Base-by-base conservation (phyloP, 2,113 vertebrate species). In the cattle (Bos taurus) region DNA sequence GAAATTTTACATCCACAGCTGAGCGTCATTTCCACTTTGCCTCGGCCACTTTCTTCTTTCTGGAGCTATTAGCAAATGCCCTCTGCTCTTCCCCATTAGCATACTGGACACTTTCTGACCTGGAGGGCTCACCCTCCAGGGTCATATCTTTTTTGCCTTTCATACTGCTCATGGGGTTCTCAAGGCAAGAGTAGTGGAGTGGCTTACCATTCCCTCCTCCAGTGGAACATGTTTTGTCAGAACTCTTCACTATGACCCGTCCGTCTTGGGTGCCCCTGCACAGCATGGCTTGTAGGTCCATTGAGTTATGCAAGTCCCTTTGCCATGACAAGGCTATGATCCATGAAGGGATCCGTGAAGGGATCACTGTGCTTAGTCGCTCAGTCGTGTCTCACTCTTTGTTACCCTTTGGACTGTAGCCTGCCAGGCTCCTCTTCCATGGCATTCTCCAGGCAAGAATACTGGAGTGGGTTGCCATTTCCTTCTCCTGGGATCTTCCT, bases 261-360 rank as follows among this genome's bases (percentile, higher is more conserved):
- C 36, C 3, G 1, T 74, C 67, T 74, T 40, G 21, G 19, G 36
- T 40, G 67, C 36, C 21, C 67, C 36, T 74, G 36, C 67, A 40
- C 0, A 0, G 36, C 36, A 12, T 40, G 5, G 36, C 67, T 74
- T 2, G 0, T 74, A 40, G 36, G 36, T 74, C 11, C 21, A 3
- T 13, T 40, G 67, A 74, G 36, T 74, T 40, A 74, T 25, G 16
- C 36, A 25, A 21, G 21, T 25, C 67, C 36, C 19, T 40, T 40
- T 74, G 36, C 67, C 36, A 40, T 40, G 67, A 74, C 36, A 40
- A 40, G 67, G 67, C 36, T 74, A 30, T 74, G 67, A 23, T 74
- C n/a, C 36, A 23, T 74, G n/a, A 71, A 71, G 9, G 64, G n/a
- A 36, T 71, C 67, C 5, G 1, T 40, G 67, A 74, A 40, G 67